These are phyloP conservation scores for Abrostola triplasia DNA, from an alignment of 2,888 invertebrate species.

Conservation along the genomic window DNA sequence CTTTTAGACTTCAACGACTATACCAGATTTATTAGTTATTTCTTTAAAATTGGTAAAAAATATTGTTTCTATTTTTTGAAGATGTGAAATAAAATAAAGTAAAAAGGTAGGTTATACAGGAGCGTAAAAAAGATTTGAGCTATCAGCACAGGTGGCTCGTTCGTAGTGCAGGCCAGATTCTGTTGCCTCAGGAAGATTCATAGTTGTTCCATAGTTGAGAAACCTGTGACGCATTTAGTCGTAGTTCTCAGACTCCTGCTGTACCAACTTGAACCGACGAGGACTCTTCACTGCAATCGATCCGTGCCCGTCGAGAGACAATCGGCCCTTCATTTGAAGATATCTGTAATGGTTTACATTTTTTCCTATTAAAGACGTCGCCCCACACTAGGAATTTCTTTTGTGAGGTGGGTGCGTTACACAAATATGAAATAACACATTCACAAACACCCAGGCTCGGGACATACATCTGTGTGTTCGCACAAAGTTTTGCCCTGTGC, in stretches of 20 bases:
- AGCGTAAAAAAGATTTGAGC: conserved; percentile 47
- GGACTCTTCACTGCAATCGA: conserved; percentile 95
- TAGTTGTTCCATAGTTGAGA: conserved; percentile 6
- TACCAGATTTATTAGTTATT: too few relatives aligned
- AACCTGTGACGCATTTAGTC: conserved; percentile 88
- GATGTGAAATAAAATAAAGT: conserved; percentile 20
- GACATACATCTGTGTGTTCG: too few relatives aligned
- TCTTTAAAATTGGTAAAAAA: too few relatives aligned
- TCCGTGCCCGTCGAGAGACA: conserved; percentile 92
- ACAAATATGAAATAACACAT: too few relatives aligned
- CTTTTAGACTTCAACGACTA: neutral
- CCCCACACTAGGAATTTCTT: too few relatives aligned
- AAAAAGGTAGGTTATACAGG: conserved; percentile 17
- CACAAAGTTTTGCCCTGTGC: too few relatives aligned
- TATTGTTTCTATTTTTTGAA: conserved; percentile 8
- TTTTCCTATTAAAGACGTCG: too few relatives aligned
- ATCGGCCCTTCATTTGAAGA: conserved; percentile 93
- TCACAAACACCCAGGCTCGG: too few relatives aligned
- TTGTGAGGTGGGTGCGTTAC: too few relatives aligned
- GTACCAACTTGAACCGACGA: conserved; percentile 95
- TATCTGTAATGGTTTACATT: conserved; percentile 75
- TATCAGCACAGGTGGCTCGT: conserved; percentile 47
- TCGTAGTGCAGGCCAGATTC: conserved; percentile 38
- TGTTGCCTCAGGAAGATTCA: conserved; percentile 25
- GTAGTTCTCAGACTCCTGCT: conserved; percentile 96